Evolutionary conservation across 1,140 invertebrate genomes (phyloP), one percentile per base, ranked within the genome.

Genomic region (Oncopodura yosiiana): DNA sequence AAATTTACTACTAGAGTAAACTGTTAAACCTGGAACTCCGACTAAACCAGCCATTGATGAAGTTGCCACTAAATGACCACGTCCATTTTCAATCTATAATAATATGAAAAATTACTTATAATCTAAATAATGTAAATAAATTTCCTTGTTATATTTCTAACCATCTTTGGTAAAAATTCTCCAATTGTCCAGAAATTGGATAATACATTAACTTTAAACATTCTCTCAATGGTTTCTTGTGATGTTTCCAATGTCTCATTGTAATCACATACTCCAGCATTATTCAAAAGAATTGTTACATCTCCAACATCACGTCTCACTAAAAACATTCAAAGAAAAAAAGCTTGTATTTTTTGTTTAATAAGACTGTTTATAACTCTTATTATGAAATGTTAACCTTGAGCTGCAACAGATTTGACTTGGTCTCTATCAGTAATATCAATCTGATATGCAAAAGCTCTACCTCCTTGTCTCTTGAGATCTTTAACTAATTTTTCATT

Each of bases 401-500:
- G 8, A 9, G 8, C 30, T 9, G 30, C 30, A 34, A n/a, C 30
- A 34, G 30, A 8, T 8, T 8, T n/a, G 8, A 34, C 30, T 34
- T 34, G 8, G 8, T 34, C 30, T 34, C 30, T 34, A n/a, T 34
- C 30, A 34, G 8, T n/a, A n/a, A 34, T n/a, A 34, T 34, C 30
- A 8, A 34, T n/a, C 6, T 8, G 8, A n/a, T 34, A 34, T 9
- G 30, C 30, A n/a, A 9, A 34, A 34, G 30, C 30, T 34, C 8
- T n/a, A 8, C 6, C 30, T 34, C 30, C 30, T 34, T n/a, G 8
- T 34, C 14, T 8, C 14, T n/a, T 8, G n/a, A 34, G 30, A 6
- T 42, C 44, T 14, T 49, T 18, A 3, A 49, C 30, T 23, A 56
- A 29, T n/a, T 36, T 49, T 11, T 49, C 45, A 42, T 56, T 56